Base-by-base conservation (phyloP, 2,888 invertebrate species). In the Apamea epomidion region DNA sequence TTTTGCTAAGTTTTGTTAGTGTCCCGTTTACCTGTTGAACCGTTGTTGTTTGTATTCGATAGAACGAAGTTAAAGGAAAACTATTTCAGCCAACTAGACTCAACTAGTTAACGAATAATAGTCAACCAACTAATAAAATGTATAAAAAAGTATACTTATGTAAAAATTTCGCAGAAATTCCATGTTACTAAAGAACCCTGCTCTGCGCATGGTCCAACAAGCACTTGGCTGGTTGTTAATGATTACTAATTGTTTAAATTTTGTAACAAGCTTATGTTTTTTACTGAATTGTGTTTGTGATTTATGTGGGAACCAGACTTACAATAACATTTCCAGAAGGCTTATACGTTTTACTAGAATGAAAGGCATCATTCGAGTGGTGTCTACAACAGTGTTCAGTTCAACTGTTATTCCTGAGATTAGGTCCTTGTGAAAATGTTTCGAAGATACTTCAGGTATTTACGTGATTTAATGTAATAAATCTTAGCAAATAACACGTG, bases 381-480 rank as follows among this genome's bases (percentile, higher is more conserved):
- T 37, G n/a, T n/a, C 32, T 58, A 8, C 1, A 58, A 25, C 8
- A 71, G 71, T 64, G 54, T 70, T 54, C 12, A 29, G 79, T 80
- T n/a, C 25, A 64, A 37, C 21, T 58, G 25, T 25, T 25, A 25
- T 58, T n/a, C 45, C 16, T 32, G 18, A 45, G 45, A 18, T 80
- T 14, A n/a, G 2, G 3, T 29, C 12, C 12, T n/a, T 51, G 29
- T 25, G 18, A 81, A 54, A 65, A 80, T 81, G 80, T 45, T 81
- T 45, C 71, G 81, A 25, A 80, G 62, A 62, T 69, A 80, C 32
- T 51, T 54, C 32, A 79, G 69, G 79, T 79, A 80, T 6, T 60
- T n/a, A 60, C 29, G 25, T 37, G 5, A 60, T 18, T 58, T 14
- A 32, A 77, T 1, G 48, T 6, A 21, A 60, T 18, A n/a, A 62